These are phyloP conservation scores for Crypturellus tataupa DNA, from an alignment of 2,797 vertebrate genomes.

Conservation along the genomic window DNA sequence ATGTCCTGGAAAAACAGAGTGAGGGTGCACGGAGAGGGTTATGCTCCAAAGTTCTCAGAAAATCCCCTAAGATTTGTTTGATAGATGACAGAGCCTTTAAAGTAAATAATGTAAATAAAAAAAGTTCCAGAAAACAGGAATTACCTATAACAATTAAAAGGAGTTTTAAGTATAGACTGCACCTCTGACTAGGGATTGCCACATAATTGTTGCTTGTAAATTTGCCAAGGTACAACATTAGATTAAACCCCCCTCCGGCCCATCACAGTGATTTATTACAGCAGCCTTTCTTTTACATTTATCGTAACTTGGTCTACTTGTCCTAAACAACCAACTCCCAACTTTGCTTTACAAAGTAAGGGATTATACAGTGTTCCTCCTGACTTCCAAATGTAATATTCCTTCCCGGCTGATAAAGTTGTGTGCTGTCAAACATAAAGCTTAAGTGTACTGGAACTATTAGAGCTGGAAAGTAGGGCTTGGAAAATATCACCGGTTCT, in stretches of 20 bases:
- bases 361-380: neutral
- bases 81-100: neutral
- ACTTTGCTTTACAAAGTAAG: neutral
- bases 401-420: slow-evolving; percentile 32
- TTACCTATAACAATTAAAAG: neutral
- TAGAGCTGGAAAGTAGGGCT: slow-evolving; percentile 14
- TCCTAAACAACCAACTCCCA: neutral
- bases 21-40: neutral
- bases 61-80: slow-evolving; percentile 1
- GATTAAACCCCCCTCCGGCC: neutral
- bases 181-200: neutral
- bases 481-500: slow-evolving; percentile 34
- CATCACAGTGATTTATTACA: neutral
- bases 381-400: slow-evolving; percentile 12
- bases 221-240: neutral
- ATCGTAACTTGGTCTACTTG: neutral
- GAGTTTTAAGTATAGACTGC: neutral
- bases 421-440: slow-evolving; percentile 8
- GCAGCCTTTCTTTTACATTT: neutral
- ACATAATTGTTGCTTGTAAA: neutral
- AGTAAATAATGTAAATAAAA: slow-evolving; percentile 39
- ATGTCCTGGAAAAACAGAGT: neutral
- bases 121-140: slow-evolving; percentile 37
- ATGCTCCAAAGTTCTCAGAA: neutral
- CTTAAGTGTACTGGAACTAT: slow-evolving; percentile 47